Conservation (phyloP, 2,113 vertebrate genomes). For the Stigmatopora argus region DNA sequence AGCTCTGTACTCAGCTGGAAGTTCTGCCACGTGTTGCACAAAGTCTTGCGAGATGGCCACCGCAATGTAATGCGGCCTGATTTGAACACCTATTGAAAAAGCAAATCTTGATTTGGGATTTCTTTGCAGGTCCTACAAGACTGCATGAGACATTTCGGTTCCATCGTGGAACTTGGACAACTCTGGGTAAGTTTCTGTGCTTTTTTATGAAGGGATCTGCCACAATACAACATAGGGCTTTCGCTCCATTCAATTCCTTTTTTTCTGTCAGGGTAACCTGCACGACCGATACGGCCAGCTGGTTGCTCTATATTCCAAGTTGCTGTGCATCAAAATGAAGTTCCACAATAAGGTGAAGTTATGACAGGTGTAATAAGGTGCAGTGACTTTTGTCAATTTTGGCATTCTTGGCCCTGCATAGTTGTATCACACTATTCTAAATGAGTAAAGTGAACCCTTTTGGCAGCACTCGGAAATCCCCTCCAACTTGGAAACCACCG, state of each 20-base stretch:
- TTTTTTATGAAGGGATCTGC: no score
- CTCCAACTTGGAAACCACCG: conserved; percentile 79
- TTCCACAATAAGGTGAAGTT: conserved; percentile 84
- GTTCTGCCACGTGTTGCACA: conserved; percentile 95
- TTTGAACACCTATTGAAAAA: background rate
- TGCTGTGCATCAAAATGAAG: conserved; percentile 87
- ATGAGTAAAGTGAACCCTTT: conserved; percentile 54
- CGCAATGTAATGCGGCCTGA: conserved; percentile 77
- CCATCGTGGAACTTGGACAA: conserved; percentile 81
- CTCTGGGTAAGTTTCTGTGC: conserved; percentile 75
- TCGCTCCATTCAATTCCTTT: background rate
- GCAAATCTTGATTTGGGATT: background rate
- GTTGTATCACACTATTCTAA: no score
- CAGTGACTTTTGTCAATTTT: no score
- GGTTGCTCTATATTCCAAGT: conserved; percentile 79
- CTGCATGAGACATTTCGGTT: conserved; percentile 88
- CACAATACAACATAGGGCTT: no score
- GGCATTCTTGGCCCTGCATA: no score
- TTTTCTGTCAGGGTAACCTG: conserved; percentile 72
- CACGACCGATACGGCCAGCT: conserved; percentile 88
- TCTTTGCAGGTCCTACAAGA: conserved; percentile 84
- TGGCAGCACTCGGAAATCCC: conserved; percentile 85
- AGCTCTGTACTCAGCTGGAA: conserved; percentile 97
- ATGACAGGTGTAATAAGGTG: no score
- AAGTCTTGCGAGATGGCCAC: conserved; percentile 89